Evolutionary conservation across 2,113 vertebrate genomes (phyloP), one percentile per base, ranked within the genome.

Genomic region (Scolopax mira): DNA sequence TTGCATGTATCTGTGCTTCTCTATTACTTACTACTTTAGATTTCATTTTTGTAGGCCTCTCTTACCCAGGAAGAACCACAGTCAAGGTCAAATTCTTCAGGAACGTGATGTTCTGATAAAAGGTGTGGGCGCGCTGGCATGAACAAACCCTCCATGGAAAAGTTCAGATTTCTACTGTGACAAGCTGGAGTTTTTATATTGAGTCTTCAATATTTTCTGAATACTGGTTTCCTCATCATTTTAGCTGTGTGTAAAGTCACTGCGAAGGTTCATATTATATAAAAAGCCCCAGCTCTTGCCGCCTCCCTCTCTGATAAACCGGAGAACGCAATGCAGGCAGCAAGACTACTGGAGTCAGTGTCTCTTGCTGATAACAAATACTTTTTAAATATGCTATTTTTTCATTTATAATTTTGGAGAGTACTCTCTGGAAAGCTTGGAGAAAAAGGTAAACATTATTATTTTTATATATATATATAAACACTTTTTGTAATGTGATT

Each of bases 61-160:
- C 21, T 84, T 88, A 87, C 60, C 41, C 41, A 64, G 57, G 35
- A 86, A 77, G 44, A 88, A 55, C 80, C 52, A 55, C 30, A 75
- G 79, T 83, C 82, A 96, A 94, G 94, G 94, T 93, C 90, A 96
- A 69, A 90, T 82, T 86, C 65, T 87, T 55, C 77, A 82, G 69
- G 79, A 58, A 58, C 10, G 3, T 33, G 28, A 71, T 91, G 64
- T 91, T 93, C 89, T 79, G 57, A 86, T 88, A 91, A 96, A 86
- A 10, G 17, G 23, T 19, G 25, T 41, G 39, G 44, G 49, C 24
- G 33, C 4, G 4, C 79, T 72, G 64, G 69, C 79, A 35, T 41
- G 39, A 88, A 44, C 54, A 67, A 91, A 52, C 14, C 6, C 6
- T 88, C 33, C 14, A n/a, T 30, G 31, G 31, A 73, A 73, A 69